Evolutionary conservation across 2,113 vertebrate genomes (phyloP), one percentile per base, ranked within the genome.

Genomic region (Morone saxatilis): DNA sequence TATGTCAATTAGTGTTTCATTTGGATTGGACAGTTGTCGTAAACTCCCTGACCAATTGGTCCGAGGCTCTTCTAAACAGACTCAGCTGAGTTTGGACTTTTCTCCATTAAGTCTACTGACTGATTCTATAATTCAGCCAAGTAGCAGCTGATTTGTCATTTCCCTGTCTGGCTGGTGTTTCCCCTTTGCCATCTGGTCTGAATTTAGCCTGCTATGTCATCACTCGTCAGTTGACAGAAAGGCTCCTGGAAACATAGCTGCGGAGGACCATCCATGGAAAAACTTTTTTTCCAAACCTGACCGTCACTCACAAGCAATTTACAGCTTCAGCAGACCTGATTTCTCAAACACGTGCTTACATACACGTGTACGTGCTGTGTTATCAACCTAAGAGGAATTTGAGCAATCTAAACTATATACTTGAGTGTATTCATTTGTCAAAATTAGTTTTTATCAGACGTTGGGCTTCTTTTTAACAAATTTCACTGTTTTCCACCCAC

Each of bases 61-160:
- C 45, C 5, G 20, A 40, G 11, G 60, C 25, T 65, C 50, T 63
- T 38, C 8, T 48, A 31, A 81, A 80, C 25, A 31, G 11, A 65
- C 57, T 67, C 20, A 47, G 22, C 54, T 53, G 62, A 75, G 45
- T 84, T 79, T 79, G 17, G 86, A 80, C 56, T 50, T 86, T 80
- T 56, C 81, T 81, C 16, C 67, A 79, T 89, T 84, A 76, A 61
- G 71, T 62, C 61, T 9, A 71, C 74, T 88, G 90, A 88, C 76
- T 78, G 72, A 74, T 83, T 80, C 43, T 36, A n/a, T 73, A 74
- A 62, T 57, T 73, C 59, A 9, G 62, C 84, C 88, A 88, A 87
- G 84, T 69, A 91, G 76, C 89, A 90, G 87, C 89, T 84, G 82
- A 93, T 92, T 90, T 85, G 74, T 86, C 77, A 85, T 20, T 83